Evolutionary conservation across 2,888 invertebrate genomes (phyloP), one percentile per base, ranked within the genome.

Genomic region (Volucella inanis): DNA sequence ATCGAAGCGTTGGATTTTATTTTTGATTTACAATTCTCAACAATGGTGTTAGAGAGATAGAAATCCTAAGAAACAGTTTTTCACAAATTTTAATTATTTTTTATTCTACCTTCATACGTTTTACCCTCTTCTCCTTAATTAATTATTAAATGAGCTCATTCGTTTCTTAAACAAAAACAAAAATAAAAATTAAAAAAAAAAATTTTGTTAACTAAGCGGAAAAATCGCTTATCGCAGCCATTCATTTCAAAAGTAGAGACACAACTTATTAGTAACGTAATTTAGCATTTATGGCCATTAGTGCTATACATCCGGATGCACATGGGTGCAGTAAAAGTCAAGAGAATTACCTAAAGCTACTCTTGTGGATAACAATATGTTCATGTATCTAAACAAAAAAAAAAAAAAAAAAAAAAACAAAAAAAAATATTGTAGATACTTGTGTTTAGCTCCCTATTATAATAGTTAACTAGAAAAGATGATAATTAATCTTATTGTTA

Each of bases 241-340:
- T 81, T 68, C 49, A 68, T 81, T 68, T 77, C 67, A 76, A 47
- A 12, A 6, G 55, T 75, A 77, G 43, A 72, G 57, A 75, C 84
- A 75, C 31, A 31, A 75, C 79, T 75, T 79, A 84, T 80, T 79
- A 84, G 84, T 61, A 77, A 78, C 39, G 62, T 74, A 72, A 70
- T 57, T 74, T 65, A 59, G 75, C 54, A 70, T 70, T 64, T 81
- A 49, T 64, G 67, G 65, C 49, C 59, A 81, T 85, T 81, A 85
- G 50, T 76, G 76, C 68, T 85, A 76, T 50, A 81, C 85, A 85
- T 85, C 76, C 72, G 77, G 81, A 85, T 85, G 85, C 85, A 81
- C 85, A 77, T 81, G 85, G 77, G 80, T 85, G 85, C 85, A 80
- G 72, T 61, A 75, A 64, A 65, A 77, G 54, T 49, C 59, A 31